A percentile compares a stretch with the other conserved stretches of the same genome.
phyloP scores from a whole-genome alignment of 2,113 vertebrate genomes.

The Chaetops frenatus region DNA sequence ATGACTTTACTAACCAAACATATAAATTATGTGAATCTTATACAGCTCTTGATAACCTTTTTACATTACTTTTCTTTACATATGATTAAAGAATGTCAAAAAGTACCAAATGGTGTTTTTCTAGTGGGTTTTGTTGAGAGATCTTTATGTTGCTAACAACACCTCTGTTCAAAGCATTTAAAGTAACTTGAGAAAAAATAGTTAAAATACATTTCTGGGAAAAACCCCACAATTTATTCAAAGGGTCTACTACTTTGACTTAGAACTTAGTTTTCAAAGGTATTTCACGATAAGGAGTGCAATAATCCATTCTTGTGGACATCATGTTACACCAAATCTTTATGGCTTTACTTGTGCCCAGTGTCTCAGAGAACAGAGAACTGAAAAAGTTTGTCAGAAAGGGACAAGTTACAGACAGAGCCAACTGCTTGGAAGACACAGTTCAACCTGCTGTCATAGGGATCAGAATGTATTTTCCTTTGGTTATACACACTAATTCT shows the following conservation, averaged over 20 bases:
- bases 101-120: not conserved
- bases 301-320: not conserved
- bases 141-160: not conserved
- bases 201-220: not conserved
- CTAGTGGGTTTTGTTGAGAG: not conserved
- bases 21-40: not conserved
- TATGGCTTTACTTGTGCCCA: not conserved
- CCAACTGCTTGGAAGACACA: not conserved
- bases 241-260: not conserved
- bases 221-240: not conserved
- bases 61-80: not conserved
- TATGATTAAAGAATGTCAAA: not conserved
- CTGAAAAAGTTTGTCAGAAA: not conserved
- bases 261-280: not conserved
- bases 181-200: not conserved
- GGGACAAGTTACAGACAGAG: not conserved
- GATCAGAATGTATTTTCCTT: not conserved
- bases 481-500: not conserved
- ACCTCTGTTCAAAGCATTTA: not conserved
- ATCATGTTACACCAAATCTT: not conserved
- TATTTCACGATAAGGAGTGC: not conserved
- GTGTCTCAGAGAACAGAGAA: not conserved
- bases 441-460: not conserved
- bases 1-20: not conserved
- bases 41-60: not conserved